Evolutionary conservation across 2,888 invertebrate species (phyloP).

Genomic region (Tetragonisca angustula): DNA sequence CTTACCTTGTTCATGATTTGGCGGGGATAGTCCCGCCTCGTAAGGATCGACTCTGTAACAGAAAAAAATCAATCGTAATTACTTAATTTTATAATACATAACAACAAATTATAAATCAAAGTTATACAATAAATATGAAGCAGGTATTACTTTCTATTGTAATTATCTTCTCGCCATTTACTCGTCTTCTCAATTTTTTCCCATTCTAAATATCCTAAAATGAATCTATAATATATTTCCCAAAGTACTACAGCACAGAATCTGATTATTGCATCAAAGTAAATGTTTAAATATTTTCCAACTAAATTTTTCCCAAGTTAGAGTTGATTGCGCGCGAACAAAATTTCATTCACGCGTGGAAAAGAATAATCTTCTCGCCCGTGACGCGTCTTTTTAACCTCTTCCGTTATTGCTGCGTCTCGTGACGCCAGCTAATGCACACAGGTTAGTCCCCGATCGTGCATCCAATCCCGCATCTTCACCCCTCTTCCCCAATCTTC

Average conservation of each 20-base stretch:
- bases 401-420: slow-evolving; percentile 68
- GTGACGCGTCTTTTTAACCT: slow-evolving; percentile 67
- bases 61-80: slow-evolving; percentile 24
- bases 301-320: background rate
- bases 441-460: slow-evolving; percentile 71
- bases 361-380: slow-evolving; percentile 42
- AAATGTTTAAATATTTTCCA: background rate
- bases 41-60: slow-evolving; percentile 82
- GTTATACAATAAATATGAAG: too few relatives aligned
- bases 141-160: too few relatives aligned
- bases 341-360: slow-evolving; percentile 24
- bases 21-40: slow-evolving; percentile 82
- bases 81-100: background rate
- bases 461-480: slow-evolving; percentile 67
- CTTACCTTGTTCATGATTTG: slow-evolving; percentile 85
- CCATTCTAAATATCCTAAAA: too few relatives aligned
- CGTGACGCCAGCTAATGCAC: slow-evolving; percentile 68
- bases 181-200: too few relatives aligned
- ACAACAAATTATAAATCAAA: background rate
- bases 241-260: background rate
- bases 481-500: slow-evolving; percentile 31
- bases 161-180: too few relatives aligned
- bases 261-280: background rate
- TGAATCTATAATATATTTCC: background rate
- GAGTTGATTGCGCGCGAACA: background rate